Evolutionary conservation across 2,113 vertebrate species (phyloP), one percentile per base, ranked within the genome.

Genomic region (Acrocephalus kingi): DNA sequence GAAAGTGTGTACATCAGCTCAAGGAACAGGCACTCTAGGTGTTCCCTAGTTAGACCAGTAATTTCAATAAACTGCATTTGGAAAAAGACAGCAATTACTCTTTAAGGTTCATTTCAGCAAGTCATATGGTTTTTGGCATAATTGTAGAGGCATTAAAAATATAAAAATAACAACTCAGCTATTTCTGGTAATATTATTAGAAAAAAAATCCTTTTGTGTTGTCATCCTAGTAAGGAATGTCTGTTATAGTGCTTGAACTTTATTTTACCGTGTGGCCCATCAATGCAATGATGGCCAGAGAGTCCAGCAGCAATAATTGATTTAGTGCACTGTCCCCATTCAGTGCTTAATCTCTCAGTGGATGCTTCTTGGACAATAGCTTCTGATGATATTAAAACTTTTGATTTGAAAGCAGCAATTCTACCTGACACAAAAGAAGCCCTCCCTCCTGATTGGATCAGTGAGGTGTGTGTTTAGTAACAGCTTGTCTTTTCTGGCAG

Each of bases 221-320:
- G 43, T 87, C 20, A 2, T 93, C 54, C 23, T 72, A 88, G 55
- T 49, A 62, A 80, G 55, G 23, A 46, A 71, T 37, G 35, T 95
- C 92, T 90, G 80, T 71, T 91, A 67, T 28, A 91, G 48, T 67
- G 43, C 46, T 94, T 95, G 85, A 88, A 83, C 30, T 93, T 91
- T 37, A 66, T 87, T 68, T 71, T 45, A 85, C 11, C 51, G 59
- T 25, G 22, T 58, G 48, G 37, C 22, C 33, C 54, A 66, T 49
- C 64, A 71, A 25, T 46, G 24, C 46, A 79, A 30, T 23, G 33
- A 85, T 48, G 52, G 39, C 37, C 73, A 84, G 62, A 82, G 35
- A 23, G 16, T 67, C 37, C 63, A 90, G 54, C 33, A 86, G 56
- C 64, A 66, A 41, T 67, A 63, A 79, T 52, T 55, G 62, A 89